Evolutionary conservation across 1,140 invertebrate genomes (phyloP), one percentile per base, ranked within the genome.

Genomic region (Choristoneura fumiferana): DNA sequence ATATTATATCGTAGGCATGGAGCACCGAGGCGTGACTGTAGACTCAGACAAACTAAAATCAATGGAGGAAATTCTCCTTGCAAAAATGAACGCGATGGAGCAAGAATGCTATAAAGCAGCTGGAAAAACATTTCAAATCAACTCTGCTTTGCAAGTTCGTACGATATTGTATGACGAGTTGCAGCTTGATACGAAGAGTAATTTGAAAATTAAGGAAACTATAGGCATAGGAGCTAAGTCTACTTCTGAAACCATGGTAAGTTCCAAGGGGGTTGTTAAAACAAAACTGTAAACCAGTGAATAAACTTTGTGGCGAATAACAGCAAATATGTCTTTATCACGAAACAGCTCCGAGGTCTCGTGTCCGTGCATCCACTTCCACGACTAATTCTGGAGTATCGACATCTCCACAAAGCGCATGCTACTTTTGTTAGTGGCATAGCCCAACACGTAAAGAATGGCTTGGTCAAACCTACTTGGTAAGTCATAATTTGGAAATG

Each of bases 381-480:
- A 6, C 71, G 63, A 18, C 72, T 92, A 29, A 76, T 93, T 12
- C 67, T 92, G 61, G 87, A 92, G 66, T 91, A 91, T 68, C 78
- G 91, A 0, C 90, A 84, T 54, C 57, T 91, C 43, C 83, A 87
- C 65, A 93, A 93, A 66, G 76, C 92, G 8, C 91, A 91, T 70
- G 90, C 91, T 1, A 92, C 92, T 0, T 93, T 92, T 72, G 72
- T 92, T 3, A 84, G 91, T 62, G 91, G 91, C 0, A 88, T 92
- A 40, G 66, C 89, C 39, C 73, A 81, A n/a, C 89, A 88, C 57
- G 81, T 90, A 0, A 76, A 69, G 9, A 67, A 84, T 33, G 85
- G 82, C 2, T 73, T 84, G 22, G 73, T 92, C 0, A 69, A 40
- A 13, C 89, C 91, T 8, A 84, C 84, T 17, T 93, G 90, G 90